Evolutionary conservation across 2,797 vertebrate species (phyloP), one percentile per base, ranked within the genome.

Genomic region (Numenius phaeopus): DNA sequence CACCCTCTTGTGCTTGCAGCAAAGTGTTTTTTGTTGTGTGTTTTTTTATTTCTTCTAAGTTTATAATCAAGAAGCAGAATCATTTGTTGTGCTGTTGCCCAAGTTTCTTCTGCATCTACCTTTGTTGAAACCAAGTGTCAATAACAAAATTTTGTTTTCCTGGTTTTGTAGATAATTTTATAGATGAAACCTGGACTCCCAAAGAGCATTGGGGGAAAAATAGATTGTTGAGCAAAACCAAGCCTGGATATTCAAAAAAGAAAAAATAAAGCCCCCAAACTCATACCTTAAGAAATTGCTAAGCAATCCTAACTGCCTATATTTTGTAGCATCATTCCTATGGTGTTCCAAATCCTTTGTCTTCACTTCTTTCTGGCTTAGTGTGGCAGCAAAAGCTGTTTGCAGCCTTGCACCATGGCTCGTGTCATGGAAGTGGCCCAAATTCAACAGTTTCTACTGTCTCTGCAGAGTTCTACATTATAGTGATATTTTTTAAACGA

Each of bases 381-480:
- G 7, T 82, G 21, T 54, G 59, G 39, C 64, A 89, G 22, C 34
- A 73, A 44, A 80, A 87, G 22, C 29, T 75, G 19, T 75, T 94
- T 71, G 44, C 20, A 27, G 0, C 42, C 13, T 85, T 80, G 64
- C 11, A 24, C 23, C 3, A 0, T 34, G 21, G 26, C 7, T 37
- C 9, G 5, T 42, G 27, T 14, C 27, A 14, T 18, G 18, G 27
- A 82, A 87, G 12, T 29, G 42, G 27, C 19, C 47, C 47, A 24
- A 52, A 23, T 59, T 78, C 3, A n/a, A 20, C 10, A 75, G 23
- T 26, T 89, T 61, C 82, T 87, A 11, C 2, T 72, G 18, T 61
- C 34, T 39, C 44, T 83, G 27, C 40, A 57, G 75, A 82, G 42
- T 88, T 83, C 69, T 55, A 19, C 14, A 5, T 47, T 67, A 11